A percentile compares a stretch with the other conserved stretches of the same genome.
Evolutionary conservation across 2,113 vertebrate species (phyloP).

Genomic region (Salvelinus fontinalis): DNA sequence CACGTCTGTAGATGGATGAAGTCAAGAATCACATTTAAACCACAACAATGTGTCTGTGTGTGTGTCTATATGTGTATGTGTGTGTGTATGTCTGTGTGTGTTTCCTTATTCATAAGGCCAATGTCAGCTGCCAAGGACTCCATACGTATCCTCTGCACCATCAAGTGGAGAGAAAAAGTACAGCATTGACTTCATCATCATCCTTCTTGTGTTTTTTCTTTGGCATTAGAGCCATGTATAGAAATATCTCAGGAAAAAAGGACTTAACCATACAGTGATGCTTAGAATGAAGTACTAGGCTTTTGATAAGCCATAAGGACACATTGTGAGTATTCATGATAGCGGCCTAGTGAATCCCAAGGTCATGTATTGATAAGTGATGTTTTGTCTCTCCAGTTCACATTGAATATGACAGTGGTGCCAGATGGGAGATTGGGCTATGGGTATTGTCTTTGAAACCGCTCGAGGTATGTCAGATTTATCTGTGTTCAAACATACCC

Average conservation of each 20-base stretch:
- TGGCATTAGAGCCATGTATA: slow-evolving; percentile 20
- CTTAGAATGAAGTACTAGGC: slow-evolving; percentile 32
- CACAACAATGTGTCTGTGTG: background rate
- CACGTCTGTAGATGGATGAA: background rate
- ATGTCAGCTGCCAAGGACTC: slow-evolving; percentile 36
- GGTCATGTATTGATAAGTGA: slow-evolving; percentile 64
- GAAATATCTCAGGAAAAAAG: slow-evolving; percentile 28
- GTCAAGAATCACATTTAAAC: background rate
- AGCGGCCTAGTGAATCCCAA: slow-evolving; percentile 43
- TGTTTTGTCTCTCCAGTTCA: slow-evolving; percentile 70
- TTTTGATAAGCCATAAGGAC: slow-evolving; percentile 35
- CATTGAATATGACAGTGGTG: slow-evolving; percentile 69
- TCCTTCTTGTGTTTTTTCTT: slow-evolving; percentile 30
- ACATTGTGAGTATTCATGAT: slow-evolving; percentile 59
- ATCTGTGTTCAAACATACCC: slow-evolving; percentile 75
- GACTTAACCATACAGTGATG: slow-evolving; percentile 44
- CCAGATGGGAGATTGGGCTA: slow-evolving; percentile 75
- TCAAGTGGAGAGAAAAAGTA: slow-evolving; percentile 76
- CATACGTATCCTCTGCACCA: slow-evolving; percentile 72
- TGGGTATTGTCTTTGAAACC: slow-evolving; percentile 72
- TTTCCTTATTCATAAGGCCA: slow-evolving; percentile 31
- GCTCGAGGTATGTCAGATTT: slow-evolving; percentile 73
- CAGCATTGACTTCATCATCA: slow-evolving; percentile 64
- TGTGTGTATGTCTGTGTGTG: too few species aligned
- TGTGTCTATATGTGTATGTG: background rate